Base-by-base conservation (phyloP, 2,797 vertebrate species). In the Oryzias sinensis region DNA sequence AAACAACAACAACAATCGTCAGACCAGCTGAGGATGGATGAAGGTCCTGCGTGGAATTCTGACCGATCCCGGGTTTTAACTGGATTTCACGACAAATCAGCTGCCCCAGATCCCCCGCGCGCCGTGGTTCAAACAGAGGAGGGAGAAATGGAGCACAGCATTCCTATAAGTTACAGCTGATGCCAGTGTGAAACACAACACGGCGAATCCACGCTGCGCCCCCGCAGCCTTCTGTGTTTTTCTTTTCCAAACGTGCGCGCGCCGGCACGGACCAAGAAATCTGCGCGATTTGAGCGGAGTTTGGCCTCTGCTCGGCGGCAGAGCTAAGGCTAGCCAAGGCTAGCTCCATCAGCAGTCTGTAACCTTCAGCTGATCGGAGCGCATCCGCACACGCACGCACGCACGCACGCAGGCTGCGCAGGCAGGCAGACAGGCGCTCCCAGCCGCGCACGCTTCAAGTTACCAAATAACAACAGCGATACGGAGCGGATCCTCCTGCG, bases 291-390 rank as follows among this genome's bases (percentile, higher is more conserved):
- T 53, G 20, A n/a, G 13, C 24, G 53, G 66, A 80, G 74, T 84
- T 72, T 80, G 85, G 82, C 79, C 79, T 83, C 68, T 79, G 14
- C 53, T 51, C 47, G 33, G 5, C 53, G 24, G 53, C 25, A 51
- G 61, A 42, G 85, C 85, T 84, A 85, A 48, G 50, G 81, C 50
- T 88, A 88, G 76, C 85, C 64, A 1, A 33, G 70, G 73, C 74
- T 87, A 88, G 83, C 86, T 80, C 78, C 76, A 82, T 83, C 81
- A 73, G 66, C 79, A 74, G 41, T 71, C 78, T 86, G 78, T 88
- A 90, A 88, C 88, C 88, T 90, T 90, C 88, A 90, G 76, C 70
- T 65, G 84, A 78, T 48, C 42, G 51, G 55, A 76, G 79, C 80
- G 76, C 73, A 71, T 80, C 77, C 62, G 70, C 67, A 50, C 43